A percentile compares a stretch with the other conserved stretches of the same genome.
These are phyloP conservation scores for Acanthisitta chloris DNA, from an alignment of 2,113 vertebrate genomes.

Conservation along the genomic window DNA sequence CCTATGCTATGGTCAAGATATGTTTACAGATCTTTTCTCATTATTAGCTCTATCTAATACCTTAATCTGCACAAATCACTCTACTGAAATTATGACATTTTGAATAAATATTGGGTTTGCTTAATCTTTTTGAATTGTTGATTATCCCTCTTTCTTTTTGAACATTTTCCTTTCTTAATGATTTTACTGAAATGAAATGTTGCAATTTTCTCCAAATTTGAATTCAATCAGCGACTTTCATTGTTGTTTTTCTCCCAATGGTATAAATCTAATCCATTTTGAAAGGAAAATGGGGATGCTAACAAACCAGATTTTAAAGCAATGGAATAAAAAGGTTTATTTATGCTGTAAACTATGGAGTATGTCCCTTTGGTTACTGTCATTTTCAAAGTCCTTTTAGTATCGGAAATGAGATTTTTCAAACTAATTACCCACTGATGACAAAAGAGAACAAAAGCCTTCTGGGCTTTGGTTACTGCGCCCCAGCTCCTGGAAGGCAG, in stretches of 20 bases:
- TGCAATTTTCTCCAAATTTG: conserved; percentile 17
- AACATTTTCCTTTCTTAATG: conserved; percentile 16
- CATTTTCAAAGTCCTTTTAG: background rate
- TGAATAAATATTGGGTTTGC: background rate
- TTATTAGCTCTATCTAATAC: background rate
- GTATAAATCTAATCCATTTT: conserved; percentile 49
- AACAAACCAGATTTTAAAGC: conserved; percentile 25
- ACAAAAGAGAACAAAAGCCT: background rate
- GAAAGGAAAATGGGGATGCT: conserved; percentile 24
- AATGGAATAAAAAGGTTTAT: background rate
- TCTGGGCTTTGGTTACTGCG: background rate
- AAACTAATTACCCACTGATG: background rate
- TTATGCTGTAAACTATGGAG: background rate
- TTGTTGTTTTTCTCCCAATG: background rate
- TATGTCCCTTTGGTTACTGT: background rate
- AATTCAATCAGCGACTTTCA: background rate
- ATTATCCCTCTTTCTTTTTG: background rate
- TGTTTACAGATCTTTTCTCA: background rate
- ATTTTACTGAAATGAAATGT: conserved; percentile 43
- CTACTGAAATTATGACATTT: background rate
- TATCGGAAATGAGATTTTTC: background rate
- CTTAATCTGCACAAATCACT: background rate
- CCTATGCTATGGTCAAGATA: background rate
- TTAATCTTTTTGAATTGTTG: background rate
- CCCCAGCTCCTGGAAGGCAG: background rate